phyloP scores from a whole-genome alignment of 2,797 vertebrate species.

The Neoniphon sammara region DNA sequence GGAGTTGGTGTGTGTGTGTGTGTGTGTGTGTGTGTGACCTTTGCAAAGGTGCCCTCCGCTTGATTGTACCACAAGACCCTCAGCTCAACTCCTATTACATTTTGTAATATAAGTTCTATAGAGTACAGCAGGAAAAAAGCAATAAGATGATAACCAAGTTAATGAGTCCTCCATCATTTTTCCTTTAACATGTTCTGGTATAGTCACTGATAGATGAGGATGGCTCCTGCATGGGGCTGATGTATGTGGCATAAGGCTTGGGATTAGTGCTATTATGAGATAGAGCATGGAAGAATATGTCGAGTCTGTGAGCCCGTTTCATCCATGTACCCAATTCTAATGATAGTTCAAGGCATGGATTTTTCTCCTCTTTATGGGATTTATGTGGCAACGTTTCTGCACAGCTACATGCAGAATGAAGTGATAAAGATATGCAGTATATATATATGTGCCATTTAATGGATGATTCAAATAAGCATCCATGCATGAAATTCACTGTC shows the following conservation, averaged over 20 bases:
- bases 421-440: too few species aligned
- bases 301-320: slow-evolving; percentile 16
- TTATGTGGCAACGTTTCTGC: background rate
- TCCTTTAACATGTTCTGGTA: slow-evolving; percentile 20
- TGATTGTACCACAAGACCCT: slow-evolving; percentile 19
- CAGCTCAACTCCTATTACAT: slow-evolving; percentile 14
- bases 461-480: too few species aligned
- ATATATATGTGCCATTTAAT: too few species aligned
- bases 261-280: slow-evolving; percentile 44
- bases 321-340: slow-evolving; percentile 9
- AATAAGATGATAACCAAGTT: slow-evolving; percentile 31
- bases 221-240: slow-evolving; percentile 23
- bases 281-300: slow-evolving; percentile 7
- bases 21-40: slow-evolving; percentile 40
- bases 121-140: slow-evolving; percentile 1
- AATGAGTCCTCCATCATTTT: slow-evolving; percentile 45
- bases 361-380: background rate
- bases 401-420: background rate
- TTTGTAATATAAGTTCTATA: slow-evolving; percentile 5
- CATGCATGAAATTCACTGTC: too few species aligned
- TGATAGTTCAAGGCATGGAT: slow-evolving; percentile 6
- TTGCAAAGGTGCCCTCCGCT: slow-evolving; percentile 43
- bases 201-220: slow-evolving; percentile 22
- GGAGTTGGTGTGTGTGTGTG: background rate
- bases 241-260: slow-evolving; percentile 5